Percentiles rank a stretch among this genome's conserved stretches.
Conservation (phyloP, 2,888 invertebrate species). For the Bugula neritina region DNA sequence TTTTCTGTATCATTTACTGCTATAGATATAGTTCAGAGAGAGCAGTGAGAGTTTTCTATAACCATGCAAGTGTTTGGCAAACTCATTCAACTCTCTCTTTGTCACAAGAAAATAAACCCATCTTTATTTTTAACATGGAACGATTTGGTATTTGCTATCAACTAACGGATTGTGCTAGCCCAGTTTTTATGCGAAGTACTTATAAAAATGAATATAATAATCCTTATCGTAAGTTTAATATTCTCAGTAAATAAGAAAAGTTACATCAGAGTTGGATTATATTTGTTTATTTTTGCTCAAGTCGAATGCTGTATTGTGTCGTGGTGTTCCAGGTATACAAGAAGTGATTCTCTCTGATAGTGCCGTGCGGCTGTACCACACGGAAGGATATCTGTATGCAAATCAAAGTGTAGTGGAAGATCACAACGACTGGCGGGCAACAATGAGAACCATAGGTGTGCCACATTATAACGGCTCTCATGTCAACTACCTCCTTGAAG, state of each 20-base stretch:
- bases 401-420: not conserved
- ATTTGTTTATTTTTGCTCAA: no score
- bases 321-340: not conserved
- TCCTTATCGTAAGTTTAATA: not conserved
- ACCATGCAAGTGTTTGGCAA: no score
- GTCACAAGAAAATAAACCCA: no score
- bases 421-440: not conserved
- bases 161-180: not conserved
- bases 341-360: not conserved
- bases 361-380: not conserved
- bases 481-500: slow-evolving; percentile 2
- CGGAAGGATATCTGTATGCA: not conserved
- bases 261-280: no score
- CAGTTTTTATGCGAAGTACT: not conserved
- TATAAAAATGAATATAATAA: not conserved
- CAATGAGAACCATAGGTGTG: not conserved
- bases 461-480: slow-evolving; percentile 3
- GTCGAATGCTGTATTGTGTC: no score
- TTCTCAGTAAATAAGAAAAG: not conserved
- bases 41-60: no score
- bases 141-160: not conserved
- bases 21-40: no score
- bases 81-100: no score
- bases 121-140: not conserved
- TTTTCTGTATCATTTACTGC: no score